Base-by-base conservation (phyloP, 2,888 invertebrate species). In the Dichetophora obliterata region DNA sequence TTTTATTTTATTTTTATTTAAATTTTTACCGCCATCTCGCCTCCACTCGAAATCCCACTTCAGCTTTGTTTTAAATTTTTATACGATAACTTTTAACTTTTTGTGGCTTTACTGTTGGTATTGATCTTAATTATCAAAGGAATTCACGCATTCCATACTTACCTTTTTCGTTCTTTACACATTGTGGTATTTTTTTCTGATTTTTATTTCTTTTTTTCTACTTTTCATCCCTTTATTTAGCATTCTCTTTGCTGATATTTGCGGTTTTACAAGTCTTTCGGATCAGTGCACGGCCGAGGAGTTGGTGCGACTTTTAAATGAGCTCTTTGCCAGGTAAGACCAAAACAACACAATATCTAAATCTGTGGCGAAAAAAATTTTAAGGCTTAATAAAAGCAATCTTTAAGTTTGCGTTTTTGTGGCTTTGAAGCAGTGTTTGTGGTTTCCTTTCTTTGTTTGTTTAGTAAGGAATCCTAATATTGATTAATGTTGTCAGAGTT, bases 281-380 rank as follows among this genome's bases (percentile, higher is more conserved):
- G 96, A 95, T 90, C 96, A 97, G 89, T 96, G 96, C 90, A 96
- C 96, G 1, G 97, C 97, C 3, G 96, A 97, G 89, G 96, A 97
- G 89, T 91, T 97, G 78, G 96, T 96, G 76, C 92, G 96, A 75
- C 92, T 97, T 81, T 92, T 97, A 76, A 97, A 97, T 89, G 96
- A 97, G 89, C 92, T 97, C 68, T 97, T 96, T 86, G 96, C 96
- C 79, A 93, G 96, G 95, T 95, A 88, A 91, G 85, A 82, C 87
- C 82, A 63, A 27, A 37, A 65, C 54, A 31, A 16, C 54, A 27
- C 0, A 31, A 11, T 1, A 11, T 43, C 11, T 11, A 43, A 43
- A 43, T 43, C 2, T 6, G 2, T 6, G n/a, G n/a, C n/a, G n/a
- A 43, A 43, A 43, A 43, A 43, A 3, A 2, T 2, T 43, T 11